A percentile compares a stretch with the other conserved stretches of the same genome.
phyloP scores from a whole-genome alignment of 2,113 vertebrate genomes.

The Pseudolaguvia tuberculata region DNA sequence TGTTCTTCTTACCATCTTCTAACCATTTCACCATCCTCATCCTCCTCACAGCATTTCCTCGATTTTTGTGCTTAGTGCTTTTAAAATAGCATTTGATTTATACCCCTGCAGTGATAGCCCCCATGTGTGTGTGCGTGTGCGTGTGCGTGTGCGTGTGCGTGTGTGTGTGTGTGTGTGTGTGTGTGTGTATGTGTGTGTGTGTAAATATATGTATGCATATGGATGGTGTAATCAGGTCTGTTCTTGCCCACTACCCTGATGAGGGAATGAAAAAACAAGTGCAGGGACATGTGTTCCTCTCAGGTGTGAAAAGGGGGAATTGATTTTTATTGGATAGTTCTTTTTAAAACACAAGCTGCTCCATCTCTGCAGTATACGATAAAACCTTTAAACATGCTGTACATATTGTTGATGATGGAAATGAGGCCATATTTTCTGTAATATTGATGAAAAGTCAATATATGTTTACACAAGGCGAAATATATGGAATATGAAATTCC shows the following conservation, averaged over 20 bases:
- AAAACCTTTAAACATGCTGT: neutral
- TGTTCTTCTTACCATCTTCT: neutral
- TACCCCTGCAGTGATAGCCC: neutral
- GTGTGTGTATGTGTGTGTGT: neutral
- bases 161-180: slow-evolving; percentile 9
- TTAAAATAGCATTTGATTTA: slow-evolving; percentile 4
- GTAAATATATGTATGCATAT: neutral
- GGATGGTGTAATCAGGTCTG: slow-evolving; percentile 26
- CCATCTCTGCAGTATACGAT: neutral
- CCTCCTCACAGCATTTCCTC: neutral
- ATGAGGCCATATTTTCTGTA: neutral
- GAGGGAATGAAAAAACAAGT: slow-evolving; percentile 24
- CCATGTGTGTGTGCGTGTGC: neutral
- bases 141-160: neutral
- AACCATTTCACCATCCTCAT: neutral
- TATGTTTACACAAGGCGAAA: neutral
- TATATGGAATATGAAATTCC: neutral
- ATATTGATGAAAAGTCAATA: too few relatives aligned
- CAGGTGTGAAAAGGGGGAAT: slow-evolving; percentile 42
- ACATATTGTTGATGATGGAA: neutral
- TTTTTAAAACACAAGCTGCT: slow-evolving; percentile 28
- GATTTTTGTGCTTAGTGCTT: neutral
- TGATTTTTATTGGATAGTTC: slow-evolving; percentile 29
- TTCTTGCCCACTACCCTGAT: slow-evolving; percentile 32
- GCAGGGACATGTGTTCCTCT: slow-evolving; percentile 33